Base-by-base conservation (phyloP, 2,888 invertebrate genomes). In the Conchocele bisecta region DNA sequence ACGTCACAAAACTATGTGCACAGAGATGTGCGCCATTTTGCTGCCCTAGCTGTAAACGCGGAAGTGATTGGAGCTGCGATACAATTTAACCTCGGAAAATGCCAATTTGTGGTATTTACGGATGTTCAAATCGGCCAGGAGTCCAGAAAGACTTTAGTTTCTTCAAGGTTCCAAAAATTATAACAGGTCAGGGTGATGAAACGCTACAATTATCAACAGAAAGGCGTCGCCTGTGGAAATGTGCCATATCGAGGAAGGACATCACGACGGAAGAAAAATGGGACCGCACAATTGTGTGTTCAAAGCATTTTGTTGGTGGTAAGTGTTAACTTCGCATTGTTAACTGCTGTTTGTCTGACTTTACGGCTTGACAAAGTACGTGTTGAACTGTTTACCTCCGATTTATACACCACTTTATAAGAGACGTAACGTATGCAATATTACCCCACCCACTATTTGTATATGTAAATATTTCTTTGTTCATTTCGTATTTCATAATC, bases 1-100 rank as follows among this genome's bases (percentile, higher is more conserved):
- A 56, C 56, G 56, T 56, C 56, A 56, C 35, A 31, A 39, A 56
- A 39, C 4, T 13, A 26, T 56, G 56, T n/a, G 56, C 56, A 41
- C 39, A 3, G 28, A 22, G n/a, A 11, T 17, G 26, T 26, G 41
- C 39, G 41, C 56, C 56, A 56, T 56, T 41, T 56, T 56, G 56
- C n/a, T 56, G 6, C 56, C 39, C 56, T 24, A 50, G 29, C 50
- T n/a, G 50, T 2, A 29, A 50, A 28, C 29, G 31, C 28, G 31
- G 50, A 17, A 50, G 31, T 20, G 50, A 31, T 15, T 13, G 3
- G 31, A 26, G 4, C 28, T 6, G 29, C 28, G 28, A 50, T 28
- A 50, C 6, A 28, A 50, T 20, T 29, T 4, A n/a, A 17, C 5
- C 4, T n/a, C n/a, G 4, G 17, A 50, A 50, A 28, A 50, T 50